Conservation (phyloP, 1,140 invertebrate species). For the Dermatophagoides farinae region DNA sequence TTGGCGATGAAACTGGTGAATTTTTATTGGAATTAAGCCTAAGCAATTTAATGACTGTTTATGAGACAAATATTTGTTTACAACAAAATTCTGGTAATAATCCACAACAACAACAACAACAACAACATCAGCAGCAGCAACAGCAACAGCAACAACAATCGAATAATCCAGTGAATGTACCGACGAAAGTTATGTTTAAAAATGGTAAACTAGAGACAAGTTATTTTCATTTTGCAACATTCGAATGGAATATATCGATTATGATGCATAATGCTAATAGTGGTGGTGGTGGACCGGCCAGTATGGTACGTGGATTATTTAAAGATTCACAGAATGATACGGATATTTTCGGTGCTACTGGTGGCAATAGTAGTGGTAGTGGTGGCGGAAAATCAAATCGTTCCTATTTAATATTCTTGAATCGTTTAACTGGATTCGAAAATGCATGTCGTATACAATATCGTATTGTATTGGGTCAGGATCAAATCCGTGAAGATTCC, state of each 20-base stretch:
- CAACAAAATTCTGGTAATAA: neutral
- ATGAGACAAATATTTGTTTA: conserved; percentile 41
- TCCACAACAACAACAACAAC: neutral
- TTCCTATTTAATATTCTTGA: conserved; percentile 27
- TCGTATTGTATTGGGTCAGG: conserved; percentile 45
- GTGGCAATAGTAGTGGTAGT: neutral
- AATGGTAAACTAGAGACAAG: conserved; percentile 40
- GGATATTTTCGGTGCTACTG: neutral
- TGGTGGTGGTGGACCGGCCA: neutral
- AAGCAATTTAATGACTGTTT: conserved; percentile 50
- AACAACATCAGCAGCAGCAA: too few relatives aligned
- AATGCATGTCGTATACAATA: conserved; percentile 55
- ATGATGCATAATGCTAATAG: conserved; percentile 30
- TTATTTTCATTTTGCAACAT: conserved; percentile 53
- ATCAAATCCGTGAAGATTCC: conserved; percentile 46
- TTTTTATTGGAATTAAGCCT: conserved; percentile 60
- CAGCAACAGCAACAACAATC: neutral
- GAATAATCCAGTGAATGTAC: neutral
- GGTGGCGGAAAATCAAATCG: neutral
- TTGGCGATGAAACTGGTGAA: conserved; percentile 60
- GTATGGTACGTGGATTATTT: neutral
- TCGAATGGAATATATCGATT: conserved; percentile 60
- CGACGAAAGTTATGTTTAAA: conserved; percentile 16
- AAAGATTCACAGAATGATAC: neutral
- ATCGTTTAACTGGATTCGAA: conserved; percentile 56